Percentiles rank a stretch among this genome's conserved stretches.
Conservation (phyloP, 2,888 invertebrate species). For the Phyllotreta striolata region DNA sequence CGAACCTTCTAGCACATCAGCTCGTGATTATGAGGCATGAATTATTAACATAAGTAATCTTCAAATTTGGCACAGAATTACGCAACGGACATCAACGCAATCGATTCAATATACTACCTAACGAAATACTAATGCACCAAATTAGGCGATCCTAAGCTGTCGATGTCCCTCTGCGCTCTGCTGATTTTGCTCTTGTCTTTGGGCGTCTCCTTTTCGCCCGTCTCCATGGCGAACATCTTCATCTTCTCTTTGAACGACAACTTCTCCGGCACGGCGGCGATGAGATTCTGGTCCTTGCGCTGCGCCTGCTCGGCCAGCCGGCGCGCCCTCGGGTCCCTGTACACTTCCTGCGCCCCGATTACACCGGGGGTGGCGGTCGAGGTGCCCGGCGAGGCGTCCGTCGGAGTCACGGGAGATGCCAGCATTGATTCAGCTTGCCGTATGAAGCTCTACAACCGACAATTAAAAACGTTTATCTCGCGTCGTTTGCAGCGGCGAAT, state of each 20-base stretch:
- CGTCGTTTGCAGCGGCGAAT: constrained; percentile 4
- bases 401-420: constrained; percentile 78
- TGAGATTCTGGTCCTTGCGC: constrained; percentile 67
- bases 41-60: neutral
- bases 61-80: constrained; percentile 9
- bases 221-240: constrained; percentile 98
- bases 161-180: constrained; percentile 93
- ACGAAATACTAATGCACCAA: constrained; percentile 49
- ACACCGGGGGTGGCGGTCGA: constrained; percentile 87
- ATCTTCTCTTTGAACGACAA: constrained; percentile 98
- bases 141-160: constrained; percentile 67
- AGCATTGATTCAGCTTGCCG: constrained; percentile 82
- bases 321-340: constrained; percentile 90
- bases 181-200: constrained; percentile 96
- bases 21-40: too few species aligned
- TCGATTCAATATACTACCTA: neutral
- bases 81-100: neutral
- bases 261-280: constrained; percentile 85
- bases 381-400: constrained; percentile 63
- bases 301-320: constrained; percentile 81
- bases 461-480: neutral
- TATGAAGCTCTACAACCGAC: constrained; percentile 71
- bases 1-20: too few species aligned
- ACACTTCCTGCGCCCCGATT: constrained; percentile 98
- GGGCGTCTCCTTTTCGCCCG: constrained; percentile 91